These are phyloP conservation scores for Brachypteracias leptosomus DNA, from an alignment of 2,113 vertebrate genomes.

Conservation along the genomic window DNA sequence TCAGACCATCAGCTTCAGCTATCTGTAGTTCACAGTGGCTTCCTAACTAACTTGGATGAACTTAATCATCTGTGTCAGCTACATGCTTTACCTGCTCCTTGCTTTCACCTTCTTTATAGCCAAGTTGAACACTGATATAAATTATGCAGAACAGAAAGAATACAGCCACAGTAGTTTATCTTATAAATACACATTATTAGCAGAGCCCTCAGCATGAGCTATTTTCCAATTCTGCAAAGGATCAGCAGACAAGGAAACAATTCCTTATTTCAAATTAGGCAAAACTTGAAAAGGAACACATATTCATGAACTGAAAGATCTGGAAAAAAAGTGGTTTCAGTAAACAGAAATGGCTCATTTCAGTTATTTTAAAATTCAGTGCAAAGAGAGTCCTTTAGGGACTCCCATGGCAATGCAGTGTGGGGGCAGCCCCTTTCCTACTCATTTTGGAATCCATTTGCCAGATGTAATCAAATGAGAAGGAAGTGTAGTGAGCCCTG, in stretches of 20 bases:
- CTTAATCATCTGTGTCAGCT: neutral
- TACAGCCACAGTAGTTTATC: neutral
- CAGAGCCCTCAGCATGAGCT: constrained; percentile 33
- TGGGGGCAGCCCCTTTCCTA: neutral
- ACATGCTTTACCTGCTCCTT: neutral
- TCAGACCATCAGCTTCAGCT: neutral
- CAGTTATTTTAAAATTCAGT: neutral
- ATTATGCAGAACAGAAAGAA: constrained; percentile 18
- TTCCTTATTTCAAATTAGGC: constrained; percentile 25
- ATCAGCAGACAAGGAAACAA: neutral
- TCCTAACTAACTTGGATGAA: neutral
- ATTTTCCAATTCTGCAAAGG: constrained; percentile 7
- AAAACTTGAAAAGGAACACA: constrained; percentile 9
- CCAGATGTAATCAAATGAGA: neutral
- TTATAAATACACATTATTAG: constrained; percentile 26
- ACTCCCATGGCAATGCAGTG: neutral
- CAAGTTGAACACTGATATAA: neutral
- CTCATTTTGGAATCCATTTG: neutral
- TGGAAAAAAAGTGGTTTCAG: neutral
- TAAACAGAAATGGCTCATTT: constrained; percentile 32
- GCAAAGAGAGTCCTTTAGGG: neutral
- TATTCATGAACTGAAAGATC: neutral
- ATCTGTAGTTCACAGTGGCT: neutral
- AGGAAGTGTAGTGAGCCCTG: neutral
- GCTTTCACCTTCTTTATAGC: neutral